phyloP scores from a whole-genome alignment of 2,888 invertebrate genomes.

The Anthophora plumipes region DNA sequence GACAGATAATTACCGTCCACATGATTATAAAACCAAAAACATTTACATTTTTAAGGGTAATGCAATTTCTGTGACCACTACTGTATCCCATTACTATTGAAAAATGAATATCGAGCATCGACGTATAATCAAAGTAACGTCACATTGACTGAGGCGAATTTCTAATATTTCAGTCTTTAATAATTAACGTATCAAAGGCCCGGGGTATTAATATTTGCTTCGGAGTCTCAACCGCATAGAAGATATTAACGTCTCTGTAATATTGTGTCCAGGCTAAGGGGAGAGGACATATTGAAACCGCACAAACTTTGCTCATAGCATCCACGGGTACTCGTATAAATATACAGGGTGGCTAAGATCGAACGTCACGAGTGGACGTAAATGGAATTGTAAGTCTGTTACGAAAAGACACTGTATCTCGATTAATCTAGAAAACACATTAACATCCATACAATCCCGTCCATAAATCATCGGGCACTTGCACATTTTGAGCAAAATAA shows the following conservation, averaged over 20 bases:
- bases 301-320: conserved; percentile 83
- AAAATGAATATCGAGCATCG: too few species aligned
- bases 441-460: too few species aligned
- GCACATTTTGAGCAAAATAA: too few species aligned
- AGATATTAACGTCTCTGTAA: conserved; percentile 83
- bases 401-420: neutral
- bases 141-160: conserved; percentile 24
- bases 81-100: too few species aligned
- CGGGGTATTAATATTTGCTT: conserved; percentile 72
- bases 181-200: conserved; percentile 77
- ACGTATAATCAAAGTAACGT: neutral
- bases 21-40: too few species aligned
- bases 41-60: too few species aligned
- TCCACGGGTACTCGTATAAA: conserved; percentile 68
- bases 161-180: conserved; percentile 58
- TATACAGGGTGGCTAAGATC: conserved; percentile 70
- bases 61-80: too few species aligned
- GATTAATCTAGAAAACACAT: neutral
- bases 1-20: too few species aligned
- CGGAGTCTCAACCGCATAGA: conserved; percentile 79
- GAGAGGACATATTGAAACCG: conserved; percentile 83
- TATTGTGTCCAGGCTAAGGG: conserved; percentile 81
- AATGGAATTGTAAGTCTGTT: neutral
- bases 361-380: conserved; percentile 37
- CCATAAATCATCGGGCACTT: too few species aligned